Evolutionary conservation across 2,113 vertebrate genomes (phyloP).

Genomic region (Hemicordylus capensis): DNA sequence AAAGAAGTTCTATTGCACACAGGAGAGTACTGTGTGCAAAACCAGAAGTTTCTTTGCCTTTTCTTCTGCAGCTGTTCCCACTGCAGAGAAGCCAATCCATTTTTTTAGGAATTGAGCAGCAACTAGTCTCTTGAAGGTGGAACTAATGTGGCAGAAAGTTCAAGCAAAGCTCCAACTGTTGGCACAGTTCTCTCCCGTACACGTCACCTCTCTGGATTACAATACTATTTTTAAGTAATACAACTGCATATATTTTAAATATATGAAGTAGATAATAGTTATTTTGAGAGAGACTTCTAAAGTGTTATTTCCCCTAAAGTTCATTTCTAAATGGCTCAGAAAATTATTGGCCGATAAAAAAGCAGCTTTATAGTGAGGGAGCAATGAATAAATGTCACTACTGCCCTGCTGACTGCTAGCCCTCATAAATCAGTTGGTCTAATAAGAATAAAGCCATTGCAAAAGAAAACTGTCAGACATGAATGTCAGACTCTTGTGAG

Average conservation of each 20-base stretch:
- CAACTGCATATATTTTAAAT: neutral
- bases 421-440: slow-evolving; percentile 2
- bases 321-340: neutral
- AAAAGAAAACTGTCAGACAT: slow-evolving; percentile 7
- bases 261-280: neutral
- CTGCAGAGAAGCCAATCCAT: neutral
- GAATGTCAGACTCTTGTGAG: neutral
- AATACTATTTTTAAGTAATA: neutral
- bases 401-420: neutral
- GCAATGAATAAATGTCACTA: slow-evolving; percentile 14
- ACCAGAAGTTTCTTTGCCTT: neutral
- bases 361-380: neutral
- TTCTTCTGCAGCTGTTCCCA: neutral
- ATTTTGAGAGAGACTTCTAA: slow-evolving; percentile 11
- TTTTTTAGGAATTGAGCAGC: neutral
- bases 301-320: neutral
- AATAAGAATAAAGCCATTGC: neutral
- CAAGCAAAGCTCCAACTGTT: neutral
- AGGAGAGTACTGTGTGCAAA: neutral
- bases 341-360: neutral
- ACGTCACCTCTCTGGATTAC: neutral
- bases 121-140: neutral
- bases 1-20: neutral
- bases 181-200: neutral
- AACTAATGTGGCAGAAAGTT: neutral